Evolutionary conservation across 2,113 vertebrate species (phyloP).

Genomic region (Crotalus viridis): DNA sequence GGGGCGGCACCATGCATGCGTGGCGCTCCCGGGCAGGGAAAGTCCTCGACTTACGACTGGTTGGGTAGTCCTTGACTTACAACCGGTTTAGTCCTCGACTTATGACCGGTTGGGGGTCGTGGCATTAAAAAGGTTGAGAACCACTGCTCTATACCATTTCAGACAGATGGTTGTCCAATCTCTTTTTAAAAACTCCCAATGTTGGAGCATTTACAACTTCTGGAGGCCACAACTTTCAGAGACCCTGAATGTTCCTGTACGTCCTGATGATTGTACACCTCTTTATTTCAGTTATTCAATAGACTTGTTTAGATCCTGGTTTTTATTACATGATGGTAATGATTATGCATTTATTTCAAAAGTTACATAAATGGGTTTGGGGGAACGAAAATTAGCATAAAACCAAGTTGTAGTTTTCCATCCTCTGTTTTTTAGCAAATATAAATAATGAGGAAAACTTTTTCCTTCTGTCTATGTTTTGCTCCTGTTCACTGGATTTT

Average conservation of each 20-base stretch:
- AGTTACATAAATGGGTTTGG: neutral
- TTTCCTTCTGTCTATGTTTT: neutral
- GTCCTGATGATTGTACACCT: neutral
- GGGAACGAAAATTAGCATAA: neutral
- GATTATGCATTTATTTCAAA: neutral
- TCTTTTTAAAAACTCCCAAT: no score
- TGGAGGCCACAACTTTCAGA: neutral
- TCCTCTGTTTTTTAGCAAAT: neutral
- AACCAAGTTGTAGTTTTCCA: neutral
- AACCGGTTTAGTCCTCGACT: no score
- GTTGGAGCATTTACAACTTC: no score
- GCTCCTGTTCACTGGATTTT: neutral
- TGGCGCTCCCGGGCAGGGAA: no score
- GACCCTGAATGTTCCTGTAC: neutral
- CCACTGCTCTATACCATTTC: no score
- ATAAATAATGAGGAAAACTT: neutral
- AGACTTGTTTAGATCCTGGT: neutral
- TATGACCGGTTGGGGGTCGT: no score
- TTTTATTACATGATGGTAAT: neutral
- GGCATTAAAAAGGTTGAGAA: no score
- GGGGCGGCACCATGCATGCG: no score
- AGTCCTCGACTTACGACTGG: no score
- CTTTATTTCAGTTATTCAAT: neutral
- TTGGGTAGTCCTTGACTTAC: no score
- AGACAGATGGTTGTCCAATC: no score